A percentile compares a stretch with the other conserved stretches of the same genome.
phyloP scores from a whole-genome alignment of 1,140 invertebrate species.

The Carcinoscorpius rotundicauda region DNA sequence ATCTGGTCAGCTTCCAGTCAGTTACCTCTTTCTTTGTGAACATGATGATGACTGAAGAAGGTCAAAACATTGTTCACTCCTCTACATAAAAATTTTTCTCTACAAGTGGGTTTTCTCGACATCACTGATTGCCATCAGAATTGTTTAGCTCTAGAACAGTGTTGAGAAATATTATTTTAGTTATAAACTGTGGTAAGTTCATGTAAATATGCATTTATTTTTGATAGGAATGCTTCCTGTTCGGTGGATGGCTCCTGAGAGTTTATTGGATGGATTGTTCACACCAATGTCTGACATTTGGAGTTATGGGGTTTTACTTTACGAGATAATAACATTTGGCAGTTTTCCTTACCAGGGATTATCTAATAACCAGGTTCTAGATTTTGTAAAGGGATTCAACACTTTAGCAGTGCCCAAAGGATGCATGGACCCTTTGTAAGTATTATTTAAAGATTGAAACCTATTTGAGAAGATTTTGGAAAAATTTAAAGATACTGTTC shows the following conservation, averaged over 20 bases:
- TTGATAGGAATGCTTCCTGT: constrained; percentile 65
- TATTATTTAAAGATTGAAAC: constrained; percentile 25
- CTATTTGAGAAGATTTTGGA: neutral
- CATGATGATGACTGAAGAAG: no score
- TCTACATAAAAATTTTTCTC: no score
- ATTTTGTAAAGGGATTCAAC: constrained; percentile 60
- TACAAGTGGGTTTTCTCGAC: no score
- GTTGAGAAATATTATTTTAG: no score
- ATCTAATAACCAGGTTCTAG: constrained; percentile 69
- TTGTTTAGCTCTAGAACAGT: no score
- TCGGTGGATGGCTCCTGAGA: constrained; percentile 86
- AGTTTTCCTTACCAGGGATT: constrained; percentile 67
- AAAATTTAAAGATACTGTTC: no score
- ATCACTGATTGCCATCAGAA: no score
- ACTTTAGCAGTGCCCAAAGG: constrained; percentile 55
- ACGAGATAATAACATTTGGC: constrained; percentile 75
- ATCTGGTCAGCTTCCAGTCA: no score
- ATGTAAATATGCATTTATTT: no score
- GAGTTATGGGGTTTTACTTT: constrained; percentile 71
- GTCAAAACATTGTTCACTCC: no score
- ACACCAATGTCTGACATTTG: constrained; percentile 72
- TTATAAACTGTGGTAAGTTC: no score
- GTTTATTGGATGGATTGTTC: constrained; percentile 63
- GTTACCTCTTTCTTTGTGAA: no score
- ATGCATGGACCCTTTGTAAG: constrained; percentile 63